Conservation (phyloP, 2,797 vertebrate species). For the Takifugu rubripes region DNA sequence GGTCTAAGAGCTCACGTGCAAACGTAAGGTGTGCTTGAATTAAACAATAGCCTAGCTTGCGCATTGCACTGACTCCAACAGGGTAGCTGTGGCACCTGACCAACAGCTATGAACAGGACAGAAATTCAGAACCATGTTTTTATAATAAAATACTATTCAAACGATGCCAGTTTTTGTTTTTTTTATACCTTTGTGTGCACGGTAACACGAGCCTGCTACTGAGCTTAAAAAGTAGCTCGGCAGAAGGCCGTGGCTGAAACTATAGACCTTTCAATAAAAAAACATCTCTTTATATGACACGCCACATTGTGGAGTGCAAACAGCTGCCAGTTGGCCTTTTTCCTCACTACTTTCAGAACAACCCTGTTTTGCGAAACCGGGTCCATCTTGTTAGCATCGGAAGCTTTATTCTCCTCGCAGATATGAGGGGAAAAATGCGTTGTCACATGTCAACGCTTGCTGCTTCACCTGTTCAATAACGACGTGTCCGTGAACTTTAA, state of each 20-base stretch:
- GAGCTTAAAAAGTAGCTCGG: slow-evolving; percentile 10
- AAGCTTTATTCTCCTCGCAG: neutral
- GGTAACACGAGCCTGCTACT: slow-evolving; percentile 5
- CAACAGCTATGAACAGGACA: no score
- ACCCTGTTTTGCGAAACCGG: neutral
- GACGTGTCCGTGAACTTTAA: neutral
- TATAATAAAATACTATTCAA: neutral
- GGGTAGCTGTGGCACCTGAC: no score
- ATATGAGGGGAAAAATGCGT: neutral
- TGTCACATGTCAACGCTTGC: neutral
- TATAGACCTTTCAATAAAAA: neutral
- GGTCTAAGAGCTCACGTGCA: slow-evolving; percentile 16
- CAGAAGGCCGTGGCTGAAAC: neutral
- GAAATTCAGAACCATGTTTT: neutral
- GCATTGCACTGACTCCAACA: no score
- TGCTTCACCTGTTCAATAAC: slow-evolving; percentile 12
- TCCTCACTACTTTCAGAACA: neutral
- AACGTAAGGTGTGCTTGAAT: slow-evolving; percentile 49
- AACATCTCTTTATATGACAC: neutral
- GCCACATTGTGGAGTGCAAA: neutral
- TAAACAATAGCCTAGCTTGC: slow-evolving; percentile 32
- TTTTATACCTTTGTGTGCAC: slow-evolving; percentile 3
- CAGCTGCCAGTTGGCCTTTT: neutral
- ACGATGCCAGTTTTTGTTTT: neutral
- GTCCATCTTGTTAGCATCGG: no score